phyloP scores from a whole-genome alignment of 2,113 vertebrate genomes.

The Pteronura brasiliensis region DNA sequence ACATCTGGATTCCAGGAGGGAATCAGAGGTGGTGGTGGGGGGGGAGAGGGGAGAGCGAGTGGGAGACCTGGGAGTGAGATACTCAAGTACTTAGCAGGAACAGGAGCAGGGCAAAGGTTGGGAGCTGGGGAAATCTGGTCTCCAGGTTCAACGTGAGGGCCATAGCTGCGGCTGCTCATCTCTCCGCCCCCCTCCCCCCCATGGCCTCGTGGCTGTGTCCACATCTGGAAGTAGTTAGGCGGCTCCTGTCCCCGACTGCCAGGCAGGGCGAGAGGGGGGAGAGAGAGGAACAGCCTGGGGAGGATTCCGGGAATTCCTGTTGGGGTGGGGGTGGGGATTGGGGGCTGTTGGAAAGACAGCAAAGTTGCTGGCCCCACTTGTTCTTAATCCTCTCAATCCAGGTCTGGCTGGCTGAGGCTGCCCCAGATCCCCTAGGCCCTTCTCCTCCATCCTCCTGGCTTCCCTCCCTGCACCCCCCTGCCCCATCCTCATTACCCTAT shows the following conservation, averaged over 20 bases:
- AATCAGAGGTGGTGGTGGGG: not conserved
- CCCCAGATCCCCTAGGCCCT: not conserved
- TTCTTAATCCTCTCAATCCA: not conserved
- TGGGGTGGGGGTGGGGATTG: slow-evolving; percentile 40
- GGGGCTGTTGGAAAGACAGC: not conserved
- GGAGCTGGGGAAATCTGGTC: not conserved
- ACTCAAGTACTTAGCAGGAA: not conserved
- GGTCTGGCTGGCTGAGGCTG: not conserved
- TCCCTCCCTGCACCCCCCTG: not conserved
- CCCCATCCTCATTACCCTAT: not conserved
- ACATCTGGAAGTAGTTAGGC: slow-evolving; percentile 78
- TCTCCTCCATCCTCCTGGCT: not conserved
- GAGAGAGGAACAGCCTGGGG: not conserved
- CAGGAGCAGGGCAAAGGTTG: not conserved
- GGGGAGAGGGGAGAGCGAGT: not conserved
- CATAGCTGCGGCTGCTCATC: not conserved
- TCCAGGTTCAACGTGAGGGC: not conserved
- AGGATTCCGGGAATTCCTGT: slow-evolving; percentile 71
- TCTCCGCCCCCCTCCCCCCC: not conserved
- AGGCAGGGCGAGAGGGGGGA: not conserved
- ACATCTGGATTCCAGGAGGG: slow-evolving; percentile 37
- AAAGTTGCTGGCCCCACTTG: not conserved
- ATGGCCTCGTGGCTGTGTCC: slow-evolving; percentile 53
- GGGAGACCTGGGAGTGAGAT: not conserved
- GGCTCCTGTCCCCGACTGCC: slow-evolving; percentile 48